Base-by-base conservation (phyloP, 2,888 invertebrate species). In the Thalpophila matura region DNA sequence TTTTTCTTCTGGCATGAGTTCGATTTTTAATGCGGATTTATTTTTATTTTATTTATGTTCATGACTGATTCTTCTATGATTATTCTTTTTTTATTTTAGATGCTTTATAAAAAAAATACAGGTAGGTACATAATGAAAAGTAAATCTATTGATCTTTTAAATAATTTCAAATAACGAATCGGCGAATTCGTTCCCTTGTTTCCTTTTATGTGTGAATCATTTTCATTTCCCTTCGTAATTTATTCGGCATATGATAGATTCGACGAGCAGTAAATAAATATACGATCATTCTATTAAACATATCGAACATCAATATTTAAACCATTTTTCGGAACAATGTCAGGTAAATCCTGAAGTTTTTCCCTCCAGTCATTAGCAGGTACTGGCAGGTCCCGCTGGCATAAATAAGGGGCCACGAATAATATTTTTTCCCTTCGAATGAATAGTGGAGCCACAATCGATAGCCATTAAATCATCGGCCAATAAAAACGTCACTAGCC, bases 401-500 rank as follows among this genome's bases (percentile, higher is more conserved):
- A 77, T 67, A 80, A 74, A 74, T 64, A 66, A 79, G 55, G 63
- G 67, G 63, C 38, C 49, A 35, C 42, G 89, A 86, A 83, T 86
- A 88, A 89, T 89, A 84, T 82, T 84, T 79, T 76, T 73, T 73
- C 67, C 37, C 76, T 73, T 78, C 71, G 77, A 81, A 88, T 88
- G 89, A 90, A 83, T 86, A 85, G 89, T 86, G 85, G 81, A 80
- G 87, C 78, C 85, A 90, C 85, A 91, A 95, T 95, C 94, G 92
- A 95, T 95, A 88, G 86, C 80, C 82, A 79, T 86, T 93, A 93
- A 92, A 94, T 95, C 93, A 94, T 92, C 86, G 86, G 75, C 88
- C 89, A 91, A 94, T 94, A 94, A 94, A 94, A 94, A 91, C 92
- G 94, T 94, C 94, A 93, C 85, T 93, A 91, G 89, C 92, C 92